phyloP scores from a whole-genome alignment of 92 coral and sea anemone genomes.

The Porites divaricata region DNA sequence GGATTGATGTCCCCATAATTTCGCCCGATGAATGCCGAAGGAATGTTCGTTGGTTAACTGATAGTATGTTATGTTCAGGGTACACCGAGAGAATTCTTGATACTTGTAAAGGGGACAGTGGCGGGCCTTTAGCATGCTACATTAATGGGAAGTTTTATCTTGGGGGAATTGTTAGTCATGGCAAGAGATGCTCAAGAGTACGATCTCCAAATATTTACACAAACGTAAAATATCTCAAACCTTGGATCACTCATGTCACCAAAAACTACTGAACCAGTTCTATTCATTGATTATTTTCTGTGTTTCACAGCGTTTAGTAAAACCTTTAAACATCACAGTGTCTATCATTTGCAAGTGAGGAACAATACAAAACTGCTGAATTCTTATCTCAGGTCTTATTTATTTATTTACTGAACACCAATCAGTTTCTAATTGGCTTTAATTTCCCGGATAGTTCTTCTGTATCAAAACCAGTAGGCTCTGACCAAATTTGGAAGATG shows the following conservation, averaged over 20 bases:
- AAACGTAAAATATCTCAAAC: conserved; percentile 44
- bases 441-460: no score
- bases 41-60: conserved; percentile 27
- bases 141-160: conserved; percentile 46
- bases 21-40: conserved; percentile 16
- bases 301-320: no score
- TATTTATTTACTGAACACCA: no score
- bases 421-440: no score
- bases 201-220: conserved; percentile 56
- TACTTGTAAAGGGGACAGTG: conserved; percentile 69
- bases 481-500: no score
- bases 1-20: conserved; percentile 51
- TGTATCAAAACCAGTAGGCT: no score
- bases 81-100: conserved; percentile 39
- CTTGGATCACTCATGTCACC: conserved; percentile 42
- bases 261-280: conserved; percentile 12
- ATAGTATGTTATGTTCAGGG: conserved; percentile 62
- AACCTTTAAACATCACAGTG: no score
- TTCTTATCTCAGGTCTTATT: no score
- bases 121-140: conserved; percentile 56
- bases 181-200: conserved; percentile 39
- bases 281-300: no score
- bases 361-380: no score
- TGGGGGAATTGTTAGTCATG: conserved; percentile 62
- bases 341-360: no score